A percentile compares a stretch with the other conserved stretches of the same genome.
Evolutionary conservation across 2,113 vertebrate genomes (phyloP).

Genomic region (Regulus satrapa): DNA sequence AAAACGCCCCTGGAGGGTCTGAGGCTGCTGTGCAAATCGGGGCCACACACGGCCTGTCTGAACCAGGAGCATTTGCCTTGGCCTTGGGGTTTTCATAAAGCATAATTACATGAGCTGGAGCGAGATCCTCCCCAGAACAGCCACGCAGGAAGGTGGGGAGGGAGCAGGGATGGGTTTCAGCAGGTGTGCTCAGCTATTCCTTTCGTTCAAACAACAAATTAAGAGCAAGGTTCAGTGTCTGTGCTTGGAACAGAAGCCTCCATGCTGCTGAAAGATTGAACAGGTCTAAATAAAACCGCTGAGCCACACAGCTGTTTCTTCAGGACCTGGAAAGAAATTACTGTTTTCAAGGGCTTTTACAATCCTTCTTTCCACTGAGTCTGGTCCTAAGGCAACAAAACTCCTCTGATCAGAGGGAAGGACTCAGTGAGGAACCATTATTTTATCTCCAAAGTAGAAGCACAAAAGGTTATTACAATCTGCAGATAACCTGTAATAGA

Average conservation of each 20-base stretch:
- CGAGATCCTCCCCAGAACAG: background rate
- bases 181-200: background rate
- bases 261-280: background rate
- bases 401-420: background rate
- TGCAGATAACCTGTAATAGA: background rate
- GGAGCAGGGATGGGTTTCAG: background rate
- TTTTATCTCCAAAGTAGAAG: background rate
- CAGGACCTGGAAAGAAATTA: background rate
- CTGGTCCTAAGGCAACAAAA: conserved; percentile 19
- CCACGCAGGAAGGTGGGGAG: background rate
- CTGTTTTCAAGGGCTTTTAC: background rate
- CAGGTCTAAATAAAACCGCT: background rate
- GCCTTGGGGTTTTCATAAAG: background rate
- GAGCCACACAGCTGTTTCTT: background rate
- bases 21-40: background rate
- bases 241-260: background rate
- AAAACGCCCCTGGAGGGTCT: background rate
- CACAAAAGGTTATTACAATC: background rate
- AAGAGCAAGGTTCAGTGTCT: background rate
- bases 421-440: background rate
- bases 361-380: background rate
- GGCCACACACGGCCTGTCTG: background rate
- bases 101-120: background rate
- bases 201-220: background rate
- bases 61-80: background rate